Evolutionary conservation across 2,797 vertebrate species (phyloP).

Genomic region (Tinamus major): DNA sequence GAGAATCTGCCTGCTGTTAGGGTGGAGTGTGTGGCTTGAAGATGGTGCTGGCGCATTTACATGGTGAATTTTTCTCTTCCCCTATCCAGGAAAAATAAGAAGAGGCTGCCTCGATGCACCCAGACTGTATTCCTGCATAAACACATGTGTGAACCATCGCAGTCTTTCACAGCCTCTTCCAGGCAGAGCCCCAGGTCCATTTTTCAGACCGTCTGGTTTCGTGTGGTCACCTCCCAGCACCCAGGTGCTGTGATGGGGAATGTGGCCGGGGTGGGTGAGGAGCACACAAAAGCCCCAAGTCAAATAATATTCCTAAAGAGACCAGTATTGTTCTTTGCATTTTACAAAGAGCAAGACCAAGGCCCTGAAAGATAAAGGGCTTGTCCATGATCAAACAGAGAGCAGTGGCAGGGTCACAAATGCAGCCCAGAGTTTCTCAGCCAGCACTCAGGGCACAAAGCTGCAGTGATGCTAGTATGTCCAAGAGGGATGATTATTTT

Average conservation of each 20-base stretch:
- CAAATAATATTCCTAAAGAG: background rate
- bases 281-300: background rate
- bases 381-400: background rate
- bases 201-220: background rate
- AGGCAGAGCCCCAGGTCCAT: background rate
- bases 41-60: background rate
- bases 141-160: background rate
- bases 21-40: background rate
- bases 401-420: background rate
- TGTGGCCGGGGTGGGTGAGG: background rate
- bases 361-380: background rate
- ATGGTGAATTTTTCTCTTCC: fast-evolving
- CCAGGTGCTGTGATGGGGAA: background rate
- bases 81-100: background rate
- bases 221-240: background rate
- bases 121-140: background rate
- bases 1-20: background rate
- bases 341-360: background rate
- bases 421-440: background rate
- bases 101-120: background rate
- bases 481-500: background rate
- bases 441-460: background rate
- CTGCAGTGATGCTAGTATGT: background rate
- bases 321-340: background rate
- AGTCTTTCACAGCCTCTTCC: background rate